phyloP scores from a whole-genome alignment of 2,888 invertebrate species.

The Ariolimax columbianus region DNA sequence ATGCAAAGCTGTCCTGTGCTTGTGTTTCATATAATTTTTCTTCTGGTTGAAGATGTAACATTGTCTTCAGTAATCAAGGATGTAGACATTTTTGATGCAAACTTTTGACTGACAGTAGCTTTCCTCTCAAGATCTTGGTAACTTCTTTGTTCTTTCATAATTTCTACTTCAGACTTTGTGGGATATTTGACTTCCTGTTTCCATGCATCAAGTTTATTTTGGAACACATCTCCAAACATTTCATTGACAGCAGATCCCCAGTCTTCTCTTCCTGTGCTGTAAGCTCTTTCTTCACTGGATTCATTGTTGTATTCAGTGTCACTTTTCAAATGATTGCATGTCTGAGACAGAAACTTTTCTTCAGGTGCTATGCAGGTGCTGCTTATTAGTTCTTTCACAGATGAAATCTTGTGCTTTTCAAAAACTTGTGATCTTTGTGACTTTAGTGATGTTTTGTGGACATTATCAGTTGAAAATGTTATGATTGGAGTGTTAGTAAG shows the following conservation, averaged over 20 bases:
- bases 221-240: constrained; percentile 24
- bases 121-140: not conserved
- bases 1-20: not conserved
- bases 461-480: not conserved
- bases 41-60: not conserved
- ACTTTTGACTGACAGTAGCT: not conserved
- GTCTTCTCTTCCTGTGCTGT: not conserved
- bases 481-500: not conserved
- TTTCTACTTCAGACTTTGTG: not conserved
- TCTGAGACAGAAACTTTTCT: not conserved
- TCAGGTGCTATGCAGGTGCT: not conserved
- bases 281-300: not conserved
- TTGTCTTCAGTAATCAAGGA: not conserved
- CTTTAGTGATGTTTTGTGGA: not conserved
- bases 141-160: not conserved
- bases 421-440: not conserved
- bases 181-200: constrained; percentile 10
- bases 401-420: not conserved
- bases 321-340: not conserved
- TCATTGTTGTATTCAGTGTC: not conserved
- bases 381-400: not conserved
- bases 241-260: constrained; percentile 12
- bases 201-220: constrained; percentile 15
- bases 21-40: too few species aligned
- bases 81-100: not conserved